Conservation (phyloP, 2,888 invertebrate species). For the Chloromyia formosa region DNA sequence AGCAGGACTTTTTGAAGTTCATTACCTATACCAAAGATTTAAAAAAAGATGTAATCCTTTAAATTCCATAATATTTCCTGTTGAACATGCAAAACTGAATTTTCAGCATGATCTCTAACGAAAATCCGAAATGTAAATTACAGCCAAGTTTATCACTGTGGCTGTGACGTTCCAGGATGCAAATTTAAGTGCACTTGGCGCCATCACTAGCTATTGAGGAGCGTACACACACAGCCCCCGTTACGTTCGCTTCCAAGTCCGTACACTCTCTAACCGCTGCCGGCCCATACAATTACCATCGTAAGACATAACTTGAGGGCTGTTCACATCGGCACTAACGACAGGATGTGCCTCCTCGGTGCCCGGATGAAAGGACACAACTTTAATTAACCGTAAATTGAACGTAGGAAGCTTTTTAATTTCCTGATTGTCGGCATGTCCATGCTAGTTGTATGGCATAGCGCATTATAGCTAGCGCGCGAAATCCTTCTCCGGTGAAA, state of each 20-base stretch:
- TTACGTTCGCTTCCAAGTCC: not conserved
- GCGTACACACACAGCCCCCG: not conserved
- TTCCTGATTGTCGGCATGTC: conserved; percentile 26
- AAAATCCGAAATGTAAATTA: not conserved
- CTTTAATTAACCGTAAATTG: conserved; percentile 43
- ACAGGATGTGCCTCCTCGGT: conserved; percentile 22
- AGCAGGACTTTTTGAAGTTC: no score
- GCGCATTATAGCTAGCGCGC: not conserved
- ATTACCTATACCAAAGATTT: no score
- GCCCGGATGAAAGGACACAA: conserved; percentile 37
- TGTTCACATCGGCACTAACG: conserved; percentile 33
- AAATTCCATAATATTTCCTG: no score
- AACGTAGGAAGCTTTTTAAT: conserved; percentile 37
- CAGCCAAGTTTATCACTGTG: not conserved
- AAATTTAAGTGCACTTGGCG: conserved; percentile 39
- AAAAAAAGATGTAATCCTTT: no score
- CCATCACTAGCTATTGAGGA: not conserved
- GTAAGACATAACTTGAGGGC: conserved; percentile 4
- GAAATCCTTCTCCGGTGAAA: not conserved
- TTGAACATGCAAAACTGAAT: not conserved
- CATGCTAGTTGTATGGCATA: not conserved
- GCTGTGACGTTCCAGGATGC: conserved; percentile 4
- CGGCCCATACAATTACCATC: not conserved
- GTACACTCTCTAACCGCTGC: no score
- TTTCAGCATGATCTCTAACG: not conserved